Base-by-base conservation (phyloP, 2,888 invertebrate genomes). In the Magallana nippona region DNA sequence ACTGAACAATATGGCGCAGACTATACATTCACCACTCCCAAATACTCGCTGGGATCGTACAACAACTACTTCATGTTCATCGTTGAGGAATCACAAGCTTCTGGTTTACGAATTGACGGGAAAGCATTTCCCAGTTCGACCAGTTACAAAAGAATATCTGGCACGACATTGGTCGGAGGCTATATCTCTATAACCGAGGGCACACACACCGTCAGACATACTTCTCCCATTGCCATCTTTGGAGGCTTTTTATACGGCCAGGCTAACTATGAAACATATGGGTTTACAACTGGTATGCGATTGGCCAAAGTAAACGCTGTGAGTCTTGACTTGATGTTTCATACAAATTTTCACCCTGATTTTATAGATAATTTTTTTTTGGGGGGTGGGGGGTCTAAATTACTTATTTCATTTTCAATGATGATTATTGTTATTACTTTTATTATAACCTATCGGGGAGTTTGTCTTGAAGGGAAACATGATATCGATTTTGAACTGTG, bases 241-340 rank as follows among this genome's bases (percentile, higher is more conserved):
- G 88, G 89, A 3, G 90, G 89, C 10, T 86, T 88, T 32, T 83
- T 91, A 83, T 92, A 91, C 82, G 92, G 92, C 0, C 82, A 87
- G 44, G 88, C 88, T 3, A 84, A 84, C n/a, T 88, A 87, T 58
- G 91, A 92, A 81, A 86, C 90, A 1, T 92, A 91, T 79, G 91
- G 90, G 0, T 87, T 88, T 81, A 86, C 90, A 3, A 87, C 88
- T 11, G 92, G 92, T 15, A 86, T 91, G 82, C 77, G 89, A 81
- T 58, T 90, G 81, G 86, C 88, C 10, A 86, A 85, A 10, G 83
- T 89, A 15, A 89, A 88, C 78, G 77, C 60, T 77, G 90, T 89
- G 86, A 84, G 84, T 83, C n/a, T n/a, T 60, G 17, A 15, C n/a
- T 15, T 62, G n/a, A n/a, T n/a, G n/a, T 44, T 44, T 44, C 44